phyloP scores from a whole-genome alignment of 2,888 invertebrate genomes.

The Lysandra bellargus region DNA sequence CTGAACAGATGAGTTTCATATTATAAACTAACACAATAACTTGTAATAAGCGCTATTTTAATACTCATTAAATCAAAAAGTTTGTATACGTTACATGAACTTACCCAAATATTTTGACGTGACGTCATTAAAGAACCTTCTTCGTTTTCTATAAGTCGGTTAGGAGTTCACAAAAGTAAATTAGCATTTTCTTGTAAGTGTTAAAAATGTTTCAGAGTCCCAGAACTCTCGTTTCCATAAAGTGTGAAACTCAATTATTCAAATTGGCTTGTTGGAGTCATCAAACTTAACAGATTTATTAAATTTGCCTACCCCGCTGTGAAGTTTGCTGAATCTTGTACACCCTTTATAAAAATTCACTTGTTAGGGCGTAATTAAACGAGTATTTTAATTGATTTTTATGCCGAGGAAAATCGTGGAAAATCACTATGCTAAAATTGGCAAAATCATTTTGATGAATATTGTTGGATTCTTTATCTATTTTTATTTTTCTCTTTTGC shows the following conservation, averaged over 20 bases:
- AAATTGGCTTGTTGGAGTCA: slow-evolving; percentile 61
- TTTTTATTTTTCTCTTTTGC: too few relatives aligned
- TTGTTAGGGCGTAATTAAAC: background rate
- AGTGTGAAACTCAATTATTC: slow-evolving; percentile 65
- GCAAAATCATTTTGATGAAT: too few relatives aligned
- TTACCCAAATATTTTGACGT: background rate
- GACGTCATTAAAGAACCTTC: background rate
- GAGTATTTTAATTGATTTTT: background rate
- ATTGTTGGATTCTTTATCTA: too few relatives aligned
- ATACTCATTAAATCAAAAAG: too few relatives aligned
- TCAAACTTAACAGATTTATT: slow-evolving; percentile 44
- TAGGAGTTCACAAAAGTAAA: slow-evolving; percentile 28
- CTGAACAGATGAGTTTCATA: too few relatives aligned
- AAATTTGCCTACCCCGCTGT: slow-evolving; percentile 39
- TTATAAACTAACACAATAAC: too few relatives aligned
- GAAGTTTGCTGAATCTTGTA: slow-evolving; percentile 33
- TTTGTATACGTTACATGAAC: too few relatives aligned
- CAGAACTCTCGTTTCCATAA: slow-evolving; percentile 36
- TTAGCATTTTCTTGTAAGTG: slow-evolving; percentile 30
- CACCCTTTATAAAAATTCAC: slow-evolving; percentile 20
- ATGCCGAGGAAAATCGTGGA: too few relatives aligned
- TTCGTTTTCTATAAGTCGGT: slow-evolving; percentile 38
- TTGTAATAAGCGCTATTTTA: too few relatives aligned
- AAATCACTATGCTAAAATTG: too few relatives aligned
- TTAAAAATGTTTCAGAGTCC: slow-evolving; percentile 28